Base-by-base conservation (phyloP, 2,888 invertebrate genomes). In the Temnothorax ravouxi region DNA sequence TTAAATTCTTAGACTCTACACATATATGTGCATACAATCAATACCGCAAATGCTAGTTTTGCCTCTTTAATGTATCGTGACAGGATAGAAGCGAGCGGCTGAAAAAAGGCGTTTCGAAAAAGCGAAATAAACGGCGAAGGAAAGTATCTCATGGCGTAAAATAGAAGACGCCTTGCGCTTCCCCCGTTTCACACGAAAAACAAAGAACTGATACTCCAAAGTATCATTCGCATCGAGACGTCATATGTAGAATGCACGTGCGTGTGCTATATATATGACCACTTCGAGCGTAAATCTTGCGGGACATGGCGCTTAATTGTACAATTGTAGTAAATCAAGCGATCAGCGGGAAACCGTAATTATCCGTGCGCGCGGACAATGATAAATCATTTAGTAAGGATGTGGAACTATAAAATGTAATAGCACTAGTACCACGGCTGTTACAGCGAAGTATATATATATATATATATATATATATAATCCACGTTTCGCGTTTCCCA, bases 261-360 rank as follows among this genome's bases (percentile, higher is more conserved):
- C n/a, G 15, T 67, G 34, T 84, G 54, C 50, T 41, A 75, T 85
- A 54, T 71, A 82, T 71, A 82, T 59, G 74, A 72, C 81, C 76
- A 71, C 62, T 62, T 18, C 50, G 66, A 8, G 56, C 83, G 84
- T 90, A 90, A 90, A 90, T 90, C 90, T 85, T 41, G 18, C 56
- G 29, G 71, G 85, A 83, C 84, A 85, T 83, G 59, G 66, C 72
- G 83, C 80, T 88, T 90, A 90, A 90, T 90, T 86, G 88, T 89
- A 90, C 90, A 84, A 90, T 90, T 75, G 90, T 75, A 83, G 88
- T 90, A 89, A 90, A 90, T 90, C 88, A 90, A 85, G 59, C 84
- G 88, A 88, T 90, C 89, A 89, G 90, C 88, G 83, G 88, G 89
- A 84, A 84, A 59, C 79, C 83, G 85, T 89, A 90, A 90, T 90